Evolutionary conservation across 2,113 vertebrate genomes (phyloP), one percentile per base, ranked within the genome.

Genomic region (Eulemur rufifrons): DNA sequence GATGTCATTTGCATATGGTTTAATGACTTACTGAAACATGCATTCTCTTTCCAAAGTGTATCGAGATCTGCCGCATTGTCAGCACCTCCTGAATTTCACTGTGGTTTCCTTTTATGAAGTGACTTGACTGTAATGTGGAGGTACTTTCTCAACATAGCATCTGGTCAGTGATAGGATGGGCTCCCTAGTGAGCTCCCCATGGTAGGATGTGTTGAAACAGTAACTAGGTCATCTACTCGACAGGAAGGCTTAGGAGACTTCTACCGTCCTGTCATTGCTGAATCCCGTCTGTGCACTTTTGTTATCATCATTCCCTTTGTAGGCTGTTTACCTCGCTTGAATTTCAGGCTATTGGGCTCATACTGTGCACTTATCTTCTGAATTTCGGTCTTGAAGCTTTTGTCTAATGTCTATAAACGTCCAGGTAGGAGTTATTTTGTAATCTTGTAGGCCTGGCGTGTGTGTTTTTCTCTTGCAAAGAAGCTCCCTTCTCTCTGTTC

Each of bases 321-420:
- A 39, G 56, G 25, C n/a, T 34, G 2, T 45, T 68, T 34, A 32
- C 34, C 81, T 78, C 2, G 0, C 66, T 61, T n/a, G 34, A 32
- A 34, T 52, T 76, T 34, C 61, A 83, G 81, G 73, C 80, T 11
- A 0, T 52, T 0, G 0, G 54, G 69, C 73, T 95, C 86, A 89
- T 8, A 14, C 76, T 54, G 87, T 34, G 0, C 23, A 27, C 37
- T 68, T 91, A 56, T 56, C 91, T 93, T 0, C 4, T 63, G 0
- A 34, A 63, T 92, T 97, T 95, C 83, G 63, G 91, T 11, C 0
- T 92, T n/a, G 12, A 71, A 4, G 4, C 1, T 93, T 97, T 95
- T 85, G 94, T 95, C 93, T 63, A 64, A 87, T 80, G 89, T 96
- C 97, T 97, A 34, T 96, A 93, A 69, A 85, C 47, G 27, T 82